phyloP scores from a whole-genome alignment of 2,797 vertebrate species.

The Uromys caudimaculatus region DNA sequence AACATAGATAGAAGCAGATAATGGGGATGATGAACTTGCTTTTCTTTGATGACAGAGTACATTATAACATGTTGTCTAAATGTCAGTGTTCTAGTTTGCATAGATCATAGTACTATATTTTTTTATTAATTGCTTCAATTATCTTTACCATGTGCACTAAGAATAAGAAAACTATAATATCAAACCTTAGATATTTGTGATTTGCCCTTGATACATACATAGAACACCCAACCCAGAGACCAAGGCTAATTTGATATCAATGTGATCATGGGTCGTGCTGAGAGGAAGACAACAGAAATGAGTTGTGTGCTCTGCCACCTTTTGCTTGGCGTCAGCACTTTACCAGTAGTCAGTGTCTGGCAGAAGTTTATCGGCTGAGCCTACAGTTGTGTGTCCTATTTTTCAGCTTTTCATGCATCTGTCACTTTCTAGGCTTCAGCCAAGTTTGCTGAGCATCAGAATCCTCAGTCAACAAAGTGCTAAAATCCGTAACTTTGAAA shows the following conservation, averaged over 20 bases:
- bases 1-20: background rate
- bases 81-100: background rate
- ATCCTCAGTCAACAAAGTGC: constrained; percentile 68
- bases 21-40: background rate
- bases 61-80: background rate
- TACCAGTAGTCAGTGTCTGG: constrained; percentile 56
- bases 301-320: constrained; percentile 38
- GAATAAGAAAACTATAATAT: background rate
- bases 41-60: background rate
- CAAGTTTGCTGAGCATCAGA: constrained; percentile 70
- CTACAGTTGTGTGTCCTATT: constrained; percentile 63
- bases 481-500: constrained; percentile 76
- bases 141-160: background rate
- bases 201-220: background rate
- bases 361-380: constrained; percentile 66
- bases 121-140: background rate
- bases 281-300: constrained; percentile 8
- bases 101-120: background rate
- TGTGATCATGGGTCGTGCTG: background rate
- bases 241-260: background rate
- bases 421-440: constrained; percentile 65
- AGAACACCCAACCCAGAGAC: background rate
- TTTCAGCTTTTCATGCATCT: constrained; percentile 71
- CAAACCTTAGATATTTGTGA: background rate
- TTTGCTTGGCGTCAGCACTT: constrained; percentile 55